Conservation (phyloP, 2,797 vertebrate species). For the Cossypha dichroa region DNA sequence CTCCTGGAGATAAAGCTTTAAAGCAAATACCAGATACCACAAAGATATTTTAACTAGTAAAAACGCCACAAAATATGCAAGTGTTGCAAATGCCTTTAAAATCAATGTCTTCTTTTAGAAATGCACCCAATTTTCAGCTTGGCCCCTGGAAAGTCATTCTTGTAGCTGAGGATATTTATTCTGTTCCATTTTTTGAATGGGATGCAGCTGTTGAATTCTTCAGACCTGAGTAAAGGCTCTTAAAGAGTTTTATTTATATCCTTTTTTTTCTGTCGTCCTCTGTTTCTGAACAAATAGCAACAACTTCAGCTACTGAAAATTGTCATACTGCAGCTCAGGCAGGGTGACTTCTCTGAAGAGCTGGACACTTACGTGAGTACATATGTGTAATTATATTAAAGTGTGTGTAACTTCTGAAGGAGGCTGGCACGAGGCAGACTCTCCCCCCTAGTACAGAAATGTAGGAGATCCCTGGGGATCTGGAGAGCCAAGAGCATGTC, state of each 20-base stretch:
- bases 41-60: neutral
- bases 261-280: neutral
- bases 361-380: neutral
- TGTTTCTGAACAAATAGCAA: slow-evolving; percentile 4
- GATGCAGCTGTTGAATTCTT: slow-evolving; percentile 65
- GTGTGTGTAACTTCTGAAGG: neutral
- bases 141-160: neutral
- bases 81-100: neutral
- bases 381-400: neutral
- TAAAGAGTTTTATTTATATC: slow-evolving; percentile 32
- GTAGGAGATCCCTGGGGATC: neutral
- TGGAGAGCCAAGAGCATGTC: fast-evolving
- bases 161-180: slow-evolving; percentile 37
- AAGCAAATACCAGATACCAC: neutral
- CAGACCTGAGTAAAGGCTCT: slow-evolving; percentile 36
- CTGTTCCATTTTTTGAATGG: slow-evolving; percentile 28
- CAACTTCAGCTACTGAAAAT: neutral
- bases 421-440: neutral
- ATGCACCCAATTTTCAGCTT: neutral
- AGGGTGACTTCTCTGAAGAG: neutral
- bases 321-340: neutral
- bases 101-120: neutral
- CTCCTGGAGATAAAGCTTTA: neutral
- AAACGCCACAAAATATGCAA: neutral
- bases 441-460: neutral